Evolutionary conservation across 2,797 vertebrate genomes (phyloP), one percentile per base, ranked within the genome.

Genomic region (Eurystomus glaucurus): DNA sequence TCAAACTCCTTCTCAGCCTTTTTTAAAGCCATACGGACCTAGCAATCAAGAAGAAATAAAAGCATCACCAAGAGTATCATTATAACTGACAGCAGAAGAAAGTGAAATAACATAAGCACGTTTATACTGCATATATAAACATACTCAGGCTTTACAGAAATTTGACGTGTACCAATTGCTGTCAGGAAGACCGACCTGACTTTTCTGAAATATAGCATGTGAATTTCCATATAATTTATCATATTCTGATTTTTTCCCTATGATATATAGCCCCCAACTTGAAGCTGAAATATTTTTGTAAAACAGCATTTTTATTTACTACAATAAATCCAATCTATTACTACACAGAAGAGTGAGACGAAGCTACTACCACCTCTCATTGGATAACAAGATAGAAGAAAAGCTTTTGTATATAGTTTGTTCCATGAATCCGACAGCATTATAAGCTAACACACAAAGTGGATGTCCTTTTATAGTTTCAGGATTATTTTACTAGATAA

Each of bases 21-120:
- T 98, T 99, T 99, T 78, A 99, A 98, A 93, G 99, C 99, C 99
- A 99, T 99, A 29, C 99, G 99, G 83, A 99, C 99, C 99, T 99
- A 84, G 18, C 71, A 90, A 88, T 43, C 64, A 89, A 65, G 41
- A 90, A 91, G 11, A 94, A 54, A 95, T 10, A 20, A 26, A 78
- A 84, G 35, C 14, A 10, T 85, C 66, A 95, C 58, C 39, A 51
- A 61, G 46, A 69, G 8, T 8, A 55, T 65, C 52, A 37, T 39
- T 39, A 88, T 18, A 81, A 89, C 12, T 39, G 50, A 80, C 28
- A 35, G 37, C 33, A 90, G 52, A 85, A 66, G 17, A 29, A 51
- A 66, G 7, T 31, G 28, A 85, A 83, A 50, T 41, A 35, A 35
- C 35, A 31, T 13, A 70, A 94, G 48, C 23, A 87, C 6, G 16